A percentile compares a stretch with the other conserved stretches of the same genome.
phyloP scores from a whole-genome alignment of 2,113 vertebrate genomes.

The Clupea harengus region DNA sequence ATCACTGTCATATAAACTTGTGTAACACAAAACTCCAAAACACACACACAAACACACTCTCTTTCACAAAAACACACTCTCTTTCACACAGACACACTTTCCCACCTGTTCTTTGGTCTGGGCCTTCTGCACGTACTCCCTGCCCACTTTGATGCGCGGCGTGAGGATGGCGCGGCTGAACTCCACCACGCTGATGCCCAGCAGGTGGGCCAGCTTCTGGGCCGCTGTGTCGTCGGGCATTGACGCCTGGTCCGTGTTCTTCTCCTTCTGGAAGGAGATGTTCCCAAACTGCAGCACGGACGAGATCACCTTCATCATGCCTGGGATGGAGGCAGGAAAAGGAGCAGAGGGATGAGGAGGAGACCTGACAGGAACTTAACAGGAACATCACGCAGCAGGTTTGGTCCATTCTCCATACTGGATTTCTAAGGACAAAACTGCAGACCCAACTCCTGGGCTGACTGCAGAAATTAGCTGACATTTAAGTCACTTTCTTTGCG shows the following conservation, averaged over 20 bases:
- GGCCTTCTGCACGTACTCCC: conserved; percentile 89
- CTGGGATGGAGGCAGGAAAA: conserved; percentile 45
- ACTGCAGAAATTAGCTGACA: too few relatives aligned
- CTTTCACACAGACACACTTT: neutral
- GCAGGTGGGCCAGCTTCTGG: conserved; percentile 86
- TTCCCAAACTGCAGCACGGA: conserved; percentile 88
- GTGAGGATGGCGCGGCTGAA: conserved; percentile 86
- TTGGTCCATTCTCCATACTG: too few relatives aligned
- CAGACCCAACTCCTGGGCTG: too few relatives aligned
- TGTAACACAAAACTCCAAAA: neutral
- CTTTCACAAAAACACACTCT: neutral
- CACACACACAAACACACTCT: neutral
- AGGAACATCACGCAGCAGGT: too few relatives aligned
- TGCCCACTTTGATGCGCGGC: conserved; percentile 88
- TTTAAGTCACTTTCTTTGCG: too few relatives aligned
- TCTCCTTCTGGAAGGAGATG: conserved; percentile 80
- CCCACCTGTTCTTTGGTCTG: conserved; percentile 88
- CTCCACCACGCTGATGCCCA: conserved; percentile 86
- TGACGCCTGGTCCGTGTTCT: conserved; percentile 85
- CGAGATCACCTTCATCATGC: conserved; percentile 83
- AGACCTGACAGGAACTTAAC: neutral
- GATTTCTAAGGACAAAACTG: too few relatives aligned
- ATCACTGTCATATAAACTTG: neutral
- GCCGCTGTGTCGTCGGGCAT: conserved; percentile 92
- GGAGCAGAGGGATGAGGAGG: neutral